Evolutionary conservation across 2,113 vertebrate species (phyloP), one percentile per base, ranked within the genome.

Genomic region (Callorhinus ursinus): DNA sequence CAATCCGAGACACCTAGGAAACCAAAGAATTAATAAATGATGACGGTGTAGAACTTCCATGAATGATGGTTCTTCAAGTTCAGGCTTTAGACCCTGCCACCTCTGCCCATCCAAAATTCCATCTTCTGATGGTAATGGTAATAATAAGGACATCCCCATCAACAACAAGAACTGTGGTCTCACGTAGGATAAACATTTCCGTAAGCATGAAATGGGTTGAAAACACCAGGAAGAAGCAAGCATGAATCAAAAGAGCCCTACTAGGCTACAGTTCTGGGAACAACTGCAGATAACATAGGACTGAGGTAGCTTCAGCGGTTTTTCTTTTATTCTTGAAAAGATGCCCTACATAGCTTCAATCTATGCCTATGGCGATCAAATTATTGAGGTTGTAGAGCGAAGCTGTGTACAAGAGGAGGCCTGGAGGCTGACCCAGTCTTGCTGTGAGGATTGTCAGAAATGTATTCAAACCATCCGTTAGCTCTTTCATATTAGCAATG

Each of bases 1-100:
- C 99, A 95, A 99, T 99, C 96, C 99, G 99, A 72, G 99, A 99
- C 57, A 99, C 99, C 99, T 99, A 97, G 14, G 98, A 98, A 97
- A 97, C 0, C 49, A 98, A 87, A 90, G 90, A 82, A 71, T 90
- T 55, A 88, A 21, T 42, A 88, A 93, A 69, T 42, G 31, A 97
- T 51, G 26, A 51, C 2, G 11, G 46, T 26, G 42, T 15, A 82
- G 22, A 90, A 69, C 16, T 61, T 88, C 49, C 14, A 28, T 59
- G 53, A 2, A 53, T 0, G 7, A 18, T 18, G 18, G 26, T 22
- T 77, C 31, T 42, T 36, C 16, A 61, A 10, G 39, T 36, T 67
- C 36, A 77, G 9, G 31, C 12, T 92, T 57, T 39, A 63, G 31
- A 71, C 28, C 11, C n/a, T 71, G 65, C 26, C 3, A 16, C 42